Conservation (phyloP, 30 jellyfish, hydroid and myxozoan species). For the Aurelia aurita region DNA sequence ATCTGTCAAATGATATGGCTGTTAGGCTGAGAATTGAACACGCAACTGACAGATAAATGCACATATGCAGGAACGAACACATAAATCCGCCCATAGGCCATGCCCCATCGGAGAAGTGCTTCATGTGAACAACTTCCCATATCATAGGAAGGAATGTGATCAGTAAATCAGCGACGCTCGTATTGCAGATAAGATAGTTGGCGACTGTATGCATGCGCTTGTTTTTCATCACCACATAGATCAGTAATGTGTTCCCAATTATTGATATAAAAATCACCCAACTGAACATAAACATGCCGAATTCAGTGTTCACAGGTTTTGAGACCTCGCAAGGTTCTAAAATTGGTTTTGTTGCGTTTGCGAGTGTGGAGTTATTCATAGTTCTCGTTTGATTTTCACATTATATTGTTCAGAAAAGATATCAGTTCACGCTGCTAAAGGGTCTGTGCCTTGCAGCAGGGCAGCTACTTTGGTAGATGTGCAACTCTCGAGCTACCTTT, state of each 20-base stretch:
- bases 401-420: no score
- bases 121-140: conserved; percentile 76
- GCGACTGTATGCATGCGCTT: conserved; percentile 82
- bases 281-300: conserved; percentile 31
- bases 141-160: conserved; percentile 82
- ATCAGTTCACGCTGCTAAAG: no score
- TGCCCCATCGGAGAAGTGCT: conserved; percentile 57
- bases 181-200: conserved; percentile 75
- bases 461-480: no score
- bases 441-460: no score
- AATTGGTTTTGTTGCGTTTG: neutral
- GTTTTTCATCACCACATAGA: conserved; percentile 58
- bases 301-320: conserved; percentile 3
- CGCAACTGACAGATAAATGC: conserved; percentile 85
- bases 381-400: no score
- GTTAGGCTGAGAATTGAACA: conserved; percentile 77
- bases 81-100: conserved; percentile 88
- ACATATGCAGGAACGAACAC: conserved; percentile 69
- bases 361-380: conserved; percentile 10
- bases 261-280: conserved; percentile 61
- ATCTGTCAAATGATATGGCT: conserved; percentile 81
- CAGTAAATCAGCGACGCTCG: conserved; percentile 82
- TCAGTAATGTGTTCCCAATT: conserved; percentile 72
- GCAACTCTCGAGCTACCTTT: no score
- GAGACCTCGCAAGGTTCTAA: conserved; percentile 13